Evolutionary conservation across 2,888 invertebrate species (phyloP).

Genomic region (Branchellion lobata): DNA sequence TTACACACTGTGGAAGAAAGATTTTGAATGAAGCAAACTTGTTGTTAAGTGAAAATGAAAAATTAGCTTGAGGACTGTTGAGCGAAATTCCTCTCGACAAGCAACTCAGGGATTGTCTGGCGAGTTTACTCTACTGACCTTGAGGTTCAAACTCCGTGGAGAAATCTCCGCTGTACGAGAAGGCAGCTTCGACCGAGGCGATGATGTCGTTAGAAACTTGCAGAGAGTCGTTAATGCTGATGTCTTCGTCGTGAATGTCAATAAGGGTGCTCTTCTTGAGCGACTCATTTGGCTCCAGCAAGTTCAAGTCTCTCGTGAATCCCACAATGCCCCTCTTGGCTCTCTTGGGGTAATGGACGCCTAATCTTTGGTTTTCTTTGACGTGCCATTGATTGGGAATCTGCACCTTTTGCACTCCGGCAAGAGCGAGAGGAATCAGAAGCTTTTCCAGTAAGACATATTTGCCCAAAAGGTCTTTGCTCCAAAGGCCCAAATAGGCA

Average conservation of each 20-base stretch:
- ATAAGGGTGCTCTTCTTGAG: conserved; percentile 56
- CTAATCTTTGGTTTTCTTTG: conserved; percentile 58
- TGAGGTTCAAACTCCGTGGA: too few relatives aligned
- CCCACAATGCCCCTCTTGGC: conserved; percentile 55
- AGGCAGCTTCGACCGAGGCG: not conserved
- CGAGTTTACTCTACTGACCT: too few relatives aligned
- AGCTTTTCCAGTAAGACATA: conserved; percentile 55
- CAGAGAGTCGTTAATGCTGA: conserved; percentile 53
- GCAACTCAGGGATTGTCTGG: too few relatives aligned
- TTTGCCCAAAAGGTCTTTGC: conserved; percentile 53
- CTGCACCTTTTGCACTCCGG: conserved; percentile 53
- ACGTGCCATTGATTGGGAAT: conserved; percentile 54
- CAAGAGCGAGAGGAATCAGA: conserved; percentile 53
- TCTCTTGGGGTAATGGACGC: conserved; percentile 56
- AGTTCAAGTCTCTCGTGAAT: conserved; percentile 52
- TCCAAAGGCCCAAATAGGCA: conserved; percentile 58
- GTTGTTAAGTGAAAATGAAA: too few relatives aligned
- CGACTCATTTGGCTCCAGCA: conserved; percentile 52
- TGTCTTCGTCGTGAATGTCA: conserved; percentile 55
- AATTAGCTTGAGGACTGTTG: too few relatives aligned
- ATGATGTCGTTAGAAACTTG: conserved; percentile 3
- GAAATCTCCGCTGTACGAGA: not conserved
- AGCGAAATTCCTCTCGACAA: too few relatives aligned
- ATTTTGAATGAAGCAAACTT: too few relatives aligned
- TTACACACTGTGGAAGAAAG: too few relatives aligned